Conservation (phyloP, 2,888 invertebrate species). For the Gymnocheta viridis region DNA sequence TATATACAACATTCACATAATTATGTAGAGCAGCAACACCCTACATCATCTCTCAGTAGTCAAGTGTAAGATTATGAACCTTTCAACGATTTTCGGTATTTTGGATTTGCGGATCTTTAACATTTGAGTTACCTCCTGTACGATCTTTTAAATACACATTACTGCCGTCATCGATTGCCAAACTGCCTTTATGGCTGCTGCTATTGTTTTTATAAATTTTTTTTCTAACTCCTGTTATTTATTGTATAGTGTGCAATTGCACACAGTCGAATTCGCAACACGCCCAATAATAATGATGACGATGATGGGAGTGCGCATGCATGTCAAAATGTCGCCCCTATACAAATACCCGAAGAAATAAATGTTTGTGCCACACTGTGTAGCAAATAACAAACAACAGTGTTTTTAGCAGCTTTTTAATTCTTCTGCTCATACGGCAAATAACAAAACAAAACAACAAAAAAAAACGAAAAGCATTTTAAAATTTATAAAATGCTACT, state of each 20-base stretch:
- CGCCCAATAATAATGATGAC: slow-evolving; percentile 68
- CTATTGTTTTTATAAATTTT: background rate
- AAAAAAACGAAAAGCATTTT: background rate
- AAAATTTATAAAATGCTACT: slow-evolving; percentile 4
- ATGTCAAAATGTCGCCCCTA: slow-evolving; percentile 69
- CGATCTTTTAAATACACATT: background rate
- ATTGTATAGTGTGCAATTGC: slow-evolving; percentile 36
- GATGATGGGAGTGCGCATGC: slow-evolving; percentile 69
- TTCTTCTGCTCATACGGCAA: slow-evolving; percentile 37
- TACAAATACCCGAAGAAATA: slow-evolving; percentile 50
- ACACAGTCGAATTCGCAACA: slow-evolving; percentile 63
- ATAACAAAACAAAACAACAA: background rate
- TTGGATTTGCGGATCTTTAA: too few relatives aligned
- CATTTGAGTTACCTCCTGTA: too few relatives aligned
- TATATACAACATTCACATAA: background rate
- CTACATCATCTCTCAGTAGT: background rate
- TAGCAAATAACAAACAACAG: slow-evolving; percentile 34
- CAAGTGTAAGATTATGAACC: background rate
- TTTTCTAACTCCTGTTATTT: slow-evolving; percentile 25
- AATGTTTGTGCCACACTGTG: slow-evolving; percentile 45
- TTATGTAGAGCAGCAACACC: background rate
- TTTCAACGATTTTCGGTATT: background rate
- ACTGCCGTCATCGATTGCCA: slow-evolving; percentile 56
- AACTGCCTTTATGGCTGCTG: slow-evolving; percentile 36
- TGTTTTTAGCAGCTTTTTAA: slow-evolving; percentile 44